Conservation (phyloP, 2,113 vertebrate species). For the Neotragus moschatus region DNA sequence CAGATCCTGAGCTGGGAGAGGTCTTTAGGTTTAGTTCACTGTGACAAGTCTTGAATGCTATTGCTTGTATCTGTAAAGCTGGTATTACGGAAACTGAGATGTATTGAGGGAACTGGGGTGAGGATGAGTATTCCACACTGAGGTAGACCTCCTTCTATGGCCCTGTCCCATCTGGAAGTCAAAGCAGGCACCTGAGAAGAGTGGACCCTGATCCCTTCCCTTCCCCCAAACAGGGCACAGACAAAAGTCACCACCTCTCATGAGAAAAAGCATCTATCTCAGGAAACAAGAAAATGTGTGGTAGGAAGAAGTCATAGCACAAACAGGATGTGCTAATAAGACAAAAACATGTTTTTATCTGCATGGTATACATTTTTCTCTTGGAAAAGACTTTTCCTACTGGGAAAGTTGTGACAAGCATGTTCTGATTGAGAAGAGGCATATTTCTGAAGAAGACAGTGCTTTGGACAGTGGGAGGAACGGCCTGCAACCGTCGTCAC, state of each 20-base stretch:
- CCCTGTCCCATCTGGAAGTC: not conserved
- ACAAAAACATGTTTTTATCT: not conserved
- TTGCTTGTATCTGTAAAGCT: not conserved
- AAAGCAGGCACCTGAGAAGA: not conserved
- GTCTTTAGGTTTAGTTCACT: not conserved
- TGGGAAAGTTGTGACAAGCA: fast-evolving
- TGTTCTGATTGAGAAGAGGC: not conserved
- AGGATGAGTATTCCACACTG: not conserved
- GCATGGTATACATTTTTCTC: not conserved
- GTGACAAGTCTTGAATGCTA: not conserved
- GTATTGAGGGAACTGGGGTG: not conserved
- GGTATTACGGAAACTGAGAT: not conserved
- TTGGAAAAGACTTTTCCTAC: not conserved
- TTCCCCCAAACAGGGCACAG: not conserved
- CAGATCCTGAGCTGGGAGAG: not conserved
- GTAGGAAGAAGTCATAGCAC: not conserved
- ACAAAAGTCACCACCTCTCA: not conserved
- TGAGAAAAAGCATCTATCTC: not conserved
- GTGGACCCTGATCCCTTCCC: not conserved
- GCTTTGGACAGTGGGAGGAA: fast-evolving
- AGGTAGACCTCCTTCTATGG: not conserved
- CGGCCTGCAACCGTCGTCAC: fast-evolving
- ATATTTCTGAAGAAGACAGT: not conserved
- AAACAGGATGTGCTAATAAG: not conserved
- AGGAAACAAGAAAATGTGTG: not conserved